Percentiles rank a stretch among this genome's conserved stretches.
Evolutionary conservation across 2,797 vertebrate species (phyloP).

Genomic region (Distichodus sexfasciatus): DNA sequence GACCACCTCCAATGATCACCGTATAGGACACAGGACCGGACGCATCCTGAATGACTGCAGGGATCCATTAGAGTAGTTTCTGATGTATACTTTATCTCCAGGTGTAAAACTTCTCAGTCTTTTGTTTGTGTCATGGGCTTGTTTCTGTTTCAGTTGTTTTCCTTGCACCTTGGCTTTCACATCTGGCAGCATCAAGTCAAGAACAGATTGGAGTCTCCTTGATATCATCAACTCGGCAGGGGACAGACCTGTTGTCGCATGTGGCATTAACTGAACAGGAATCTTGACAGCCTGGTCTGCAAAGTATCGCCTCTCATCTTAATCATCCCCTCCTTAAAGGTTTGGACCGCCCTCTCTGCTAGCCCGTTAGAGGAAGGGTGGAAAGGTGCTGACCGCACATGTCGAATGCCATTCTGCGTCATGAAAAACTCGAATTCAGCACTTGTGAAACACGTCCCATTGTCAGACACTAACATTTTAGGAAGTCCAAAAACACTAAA

Average conservation of each 20-base stretch:
- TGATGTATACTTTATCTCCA: no score
- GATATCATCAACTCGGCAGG: slow-evolving; percentile 15
- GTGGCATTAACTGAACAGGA: slow-evolving; percentile 21
- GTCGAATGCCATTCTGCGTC: slow-evolving; percentile 8
- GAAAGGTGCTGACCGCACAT: slow-evolving; percentile 30
- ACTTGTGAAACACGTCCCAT: slow-evolving; percentile 21
- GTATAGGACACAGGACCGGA: no score
- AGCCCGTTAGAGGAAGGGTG: slow-evolving; percentile 28
- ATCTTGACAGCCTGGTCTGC: slow-evolving; percentile 3
- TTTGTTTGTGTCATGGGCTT: no score
- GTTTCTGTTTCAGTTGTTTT: no score
- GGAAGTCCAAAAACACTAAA: slow-evolving; percentile 25
- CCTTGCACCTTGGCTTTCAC: background rate
- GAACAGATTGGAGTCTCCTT: background rate
- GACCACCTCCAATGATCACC: no score
- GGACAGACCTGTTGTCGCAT: slow-evolving; percentile 1
- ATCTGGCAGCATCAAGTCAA: slow-evolving; percentile 17
- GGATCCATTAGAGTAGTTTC: no score
- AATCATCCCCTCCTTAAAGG: background rate
- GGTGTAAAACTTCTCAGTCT: no score
- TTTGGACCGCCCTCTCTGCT: slow-evolving; percentile 7
- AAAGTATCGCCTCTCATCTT: background rate
- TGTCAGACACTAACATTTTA: slow-evolving; percentile 23
- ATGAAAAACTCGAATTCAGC: slow-evolving; percentile 31
- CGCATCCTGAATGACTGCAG: no score